These are phyloP conservation scores for Aproaerema taeniolella DNA, from an alignment of 2,888 invertebrate species.

Conservation along the genomic window DNA sequence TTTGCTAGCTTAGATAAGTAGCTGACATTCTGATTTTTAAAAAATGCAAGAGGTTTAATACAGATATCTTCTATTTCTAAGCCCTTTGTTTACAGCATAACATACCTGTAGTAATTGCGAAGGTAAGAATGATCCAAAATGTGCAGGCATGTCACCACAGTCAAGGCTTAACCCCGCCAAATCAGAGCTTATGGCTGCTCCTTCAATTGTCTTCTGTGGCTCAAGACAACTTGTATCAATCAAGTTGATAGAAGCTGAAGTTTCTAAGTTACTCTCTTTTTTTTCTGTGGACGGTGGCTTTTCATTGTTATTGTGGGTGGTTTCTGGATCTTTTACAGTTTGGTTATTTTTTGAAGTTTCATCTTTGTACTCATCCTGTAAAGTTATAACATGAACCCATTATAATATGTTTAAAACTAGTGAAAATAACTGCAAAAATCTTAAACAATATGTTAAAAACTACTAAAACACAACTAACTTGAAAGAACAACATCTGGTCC, in stretches of 20 bases:
- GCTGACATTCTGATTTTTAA: too few relatives aligned
- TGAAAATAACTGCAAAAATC: not conserved
- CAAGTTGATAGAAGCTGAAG: conserved; percentile 38
- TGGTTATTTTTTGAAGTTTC: conserved; percentile 40
- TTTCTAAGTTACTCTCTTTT: conserved; percentile 15
- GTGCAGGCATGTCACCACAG: conserved; percentile 46
- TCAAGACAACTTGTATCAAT: conserved; percentile 49
- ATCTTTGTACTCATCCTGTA: conserved; percentile 80
- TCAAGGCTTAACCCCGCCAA: conserved; percentile 55
- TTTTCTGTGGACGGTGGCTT: conserved; percentile 25
- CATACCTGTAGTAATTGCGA: conserved; percentile 68
- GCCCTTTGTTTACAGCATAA: too few relatives aligned
- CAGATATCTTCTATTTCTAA: too few relatives aligned
- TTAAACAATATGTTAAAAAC: not conserved
- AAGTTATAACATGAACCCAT: too few relatives aligned
- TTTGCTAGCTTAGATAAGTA: too few relatives aligned
- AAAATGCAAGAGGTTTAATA: too few relatives aligned
- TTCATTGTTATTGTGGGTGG: conserved; percentile 28
- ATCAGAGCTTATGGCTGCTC: conserved; percentile 43
- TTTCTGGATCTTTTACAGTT: conserved; percentile 37
- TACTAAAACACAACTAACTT: conserved; percentile 35
- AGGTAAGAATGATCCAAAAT: conserved; percentile 66
- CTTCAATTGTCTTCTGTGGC: conserved; percentile 24
- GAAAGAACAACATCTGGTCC: conserved; percentile 74
- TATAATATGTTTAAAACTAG: not conserved